A percentile compares a stretch with the other conserved stretches of the same genome.
Evolutionary conservation across 2,113 vertebrate species (phyloP).

Genomic region (Motacilla tschutschensis): DNA sequence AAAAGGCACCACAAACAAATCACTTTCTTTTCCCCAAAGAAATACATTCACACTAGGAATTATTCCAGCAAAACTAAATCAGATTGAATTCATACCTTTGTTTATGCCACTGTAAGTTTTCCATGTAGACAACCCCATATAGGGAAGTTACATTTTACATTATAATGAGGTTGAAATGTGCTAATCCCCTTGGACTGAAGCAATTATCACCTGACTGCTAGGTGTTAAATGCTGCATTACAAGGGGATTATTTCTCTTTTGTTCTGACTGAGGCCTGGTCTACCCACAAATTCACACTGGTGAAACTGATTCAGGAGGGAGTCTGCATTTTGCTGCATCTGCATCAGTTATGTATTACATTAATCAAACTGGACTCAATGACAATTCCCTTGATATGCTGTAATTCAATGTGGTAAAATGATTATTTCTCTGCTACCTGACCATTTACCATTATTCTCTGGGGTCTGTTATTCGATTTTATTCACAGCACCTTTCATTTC

Average conservation of each 20-base stretch:
- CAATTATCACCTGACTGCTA: slow-evolving; percentile 64
- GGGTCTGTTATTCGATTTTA: not conserved
- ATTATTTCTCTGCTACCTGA: slow-evolving; percentile 20
- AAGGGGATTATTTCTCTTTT: slow-evolving; percentile 61
- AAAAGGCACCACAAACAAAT: not conserved
- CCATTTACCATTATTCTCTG: not conserved
- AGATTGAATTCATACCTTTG: slow-evolving; percentile 30
- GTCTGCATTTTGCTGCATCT: not conserved
- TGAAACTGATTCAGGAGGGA: slow-evolving; percentile 42
- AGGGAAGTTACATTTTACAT: slow-evolving; percentile 52
- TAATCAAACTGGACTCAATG: slow-evolving; percentile 40
- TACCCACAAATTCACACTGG: slow-evolving; percentile 27
- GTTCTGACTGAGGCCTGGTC: slow-evolving; percentile 30
- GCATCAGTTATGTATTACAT: slow-evolving; percentile 10
- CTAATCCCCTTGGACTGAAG: slow-evolving; percentile 50
- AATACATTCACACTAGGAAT: not conserved
- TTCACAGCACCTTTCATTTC: not conserved
- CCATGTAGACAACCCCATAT: slow-evolving; percentile 11
- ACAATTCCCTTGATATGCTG: slow-evolving; percentile 7
- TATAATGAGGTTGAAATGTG: slow-evolving; percentile 59
- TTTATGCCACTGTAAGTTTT: slow-evolving; percentile 18
- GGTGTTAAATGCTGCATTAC: slow-evolving; percentile 58
- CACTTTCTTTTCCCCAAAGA: not conserved
- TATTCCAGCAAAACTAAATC: slow-evolving; percentile 24
- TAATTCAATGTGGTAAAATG: not conserved